Conservation (phyloP, 2,797 vertebrate species). For the Acrossocheilus fasciatus region DNA sequence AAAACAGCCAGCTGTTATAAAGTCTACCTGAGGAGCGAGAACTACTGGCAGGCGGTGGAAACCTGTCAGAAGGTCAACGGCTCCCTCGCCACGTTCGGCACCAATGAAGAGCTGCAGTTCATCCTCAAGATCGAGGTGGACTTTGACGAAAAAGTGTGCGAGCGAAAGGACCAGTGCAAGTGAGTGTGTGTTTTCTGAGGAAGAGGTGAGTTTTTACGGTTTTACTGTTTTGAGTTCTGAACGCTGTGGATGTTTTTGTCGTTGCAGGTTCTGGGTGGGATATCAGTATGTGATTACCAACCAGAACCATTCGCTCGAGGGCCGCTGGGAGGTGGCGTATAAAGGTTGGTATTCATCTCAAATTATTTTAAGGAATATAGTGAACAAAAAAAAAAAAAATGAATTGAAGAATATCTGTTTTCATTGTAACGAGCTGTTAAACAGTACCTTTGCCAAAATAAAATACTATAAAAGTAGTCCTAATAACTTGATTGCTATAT, state of each 20-base stretch:
- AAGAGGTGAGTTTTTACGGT: background rate
- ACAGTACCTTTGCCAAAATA: background rate
- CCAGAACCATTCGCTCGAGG: conserved; percentile 90
- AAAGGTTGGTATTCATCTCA: conserved; percentile 83
- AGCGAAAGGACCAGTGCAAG: conserved; percentile 91
- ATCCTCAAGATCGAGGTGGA: conserved; percentile 96
- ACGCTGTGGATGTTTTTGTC: background rate
- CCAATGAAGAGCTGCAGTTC: conserved; percentile 95
- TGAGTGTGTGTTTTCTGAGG: conserved; percentile 72
- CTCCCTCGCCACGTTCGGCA: conserved; percentile 94
- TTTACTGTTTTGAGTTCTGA: background rate
- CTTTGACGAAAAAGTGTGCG: conserved; percentile 88
- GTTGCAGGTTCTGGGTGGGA: conserved; percentile 93
- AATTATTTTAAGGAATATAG: background rate
- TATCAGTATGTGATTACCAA: conserved; percentile 97
- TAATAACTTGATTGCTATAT: background rate
- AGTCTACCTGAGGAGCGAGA: conserved; percentile 91
- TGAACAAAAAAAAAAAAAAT: background rate
- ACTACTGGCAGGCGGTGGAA: conserved; percentile 98
- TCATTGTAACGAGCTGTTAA: background rate
- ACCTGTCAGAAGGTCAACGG: conserved; percentile 95
- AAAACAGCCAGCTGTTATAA: conserved; percentile 97
- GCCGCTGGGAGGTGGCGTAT: conserved; percentile 95
- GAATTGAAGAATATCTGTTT: background rate
- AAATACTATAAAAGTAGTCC: background rate